Conservation (phyloP, 1,140 invertebrate species). For the Spodoptera litura region DNA sequence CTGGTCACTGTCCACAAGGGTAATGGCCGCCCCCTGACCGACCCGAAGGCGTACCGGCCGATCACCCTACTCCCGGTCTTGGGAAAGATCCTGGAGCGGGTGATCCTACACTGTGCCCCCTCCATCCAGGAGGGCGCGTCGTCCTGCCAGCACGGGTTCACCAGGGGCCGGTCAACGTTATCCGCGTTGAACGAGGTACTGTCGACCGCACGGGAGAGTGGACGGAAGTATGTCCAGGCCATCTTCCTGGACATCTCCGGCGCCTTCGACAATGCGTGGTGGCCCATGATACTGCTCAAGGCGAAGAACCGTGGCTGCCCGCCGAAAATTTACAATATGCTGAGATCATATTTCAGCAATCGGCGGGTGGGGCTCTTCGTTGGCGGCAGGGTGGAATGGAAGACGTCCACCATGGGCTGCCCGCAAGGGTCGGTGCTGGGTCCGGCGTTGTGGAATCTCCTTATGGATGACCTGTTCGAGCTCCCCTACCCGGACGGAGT, state of each 20-base stretch:
- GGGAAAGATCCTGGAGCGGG: slow-evolving; percentile 72
- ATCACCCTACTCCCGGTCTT: slow-evolving; percentile 49
- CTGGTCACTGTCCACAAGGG: slow-evolving; percentile 14
- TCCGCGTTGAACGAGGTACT: slow-evolving; percentile 4
- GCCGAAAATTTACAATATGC: slow-evolving; percentile 17
- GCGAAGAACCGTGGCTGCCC: slow-evolving; percentile 31
- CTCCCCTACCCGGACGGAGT: slow-evolving; percentile 53
- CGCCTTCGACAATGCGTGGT: slow-evolving; percentile 71
- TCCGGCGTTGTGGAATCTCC: slow-evolving; percentile 76
- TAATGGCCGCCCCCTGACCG: slow-evolving; percentile 5
- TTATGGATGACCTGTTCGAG: slow-evolving; percentile 72
- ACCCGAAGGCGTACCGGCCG: slow-evolving; percentile 25
- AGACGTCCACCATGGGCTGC: slow-evolving; percentile 66
- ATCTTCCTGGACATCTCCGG: slow-evolving; percentile 80
- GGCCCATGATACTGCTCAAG: slow-evolving; percentile 67
- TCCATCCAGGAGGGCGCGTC: slow-evolving; percentile 15
- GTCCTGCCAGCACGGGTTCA: not conserved
- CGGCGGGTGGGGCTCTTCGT: not conserved
- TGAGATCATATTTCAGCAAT: slow-evolving; percentile 62
- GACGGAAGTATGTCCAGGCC: slow-evolving; percentile 61
- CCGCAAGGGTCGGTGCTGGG: slow-evolving; percentile 83
- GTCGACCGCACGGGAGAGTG: not conserved
- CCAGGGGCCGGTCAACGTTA: not conserved
- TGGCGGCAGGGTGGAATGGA: not conserved
- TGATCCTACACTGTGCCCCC: slow-evolving; percentile 59